These are phyloP conservation scores for Lordiphosa mommai DNA, from an alignment of 1,140 invertebrate genomes.

Conservation along the genomic window DNA sequence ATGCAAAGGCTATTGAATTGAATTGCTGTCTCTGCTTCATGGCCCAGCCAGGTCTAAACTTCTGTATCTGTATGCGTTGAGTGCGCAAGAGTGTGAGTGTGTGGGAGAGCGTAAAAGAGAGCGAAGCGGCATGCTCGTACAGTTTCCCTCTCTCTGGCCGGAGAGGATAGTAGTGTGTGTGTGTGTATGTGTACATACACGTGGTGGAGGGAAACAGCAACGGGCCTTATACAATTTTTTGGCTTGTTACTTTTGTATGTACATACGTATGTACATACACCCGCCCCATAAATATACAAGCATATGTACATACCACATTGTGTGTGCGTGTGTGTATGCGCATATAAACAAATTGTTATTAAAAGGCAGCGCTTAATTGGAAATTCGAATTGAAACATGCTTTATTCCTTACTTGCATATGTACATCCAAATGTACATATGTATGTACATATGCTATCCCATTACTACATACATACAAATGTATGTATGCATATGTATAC, in stretches of 20 bases:
- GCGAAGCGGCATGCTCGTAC: slow-evolving; percentile 42
- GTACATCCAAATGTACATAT: slow-evolving; percentile 21
- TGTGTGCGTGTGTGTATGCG: slow-evolving; percentile 8
- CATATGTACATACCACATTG: neutral
- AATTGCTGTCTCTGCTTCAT: slow-evolving; percentile 75
- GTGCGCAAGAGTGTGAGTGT: slow-evolving; percentile 53
- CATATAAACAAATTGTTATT: slow-evolving; percentile 15
- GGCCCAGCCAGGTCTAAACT: slow-evolving; percentile 48
- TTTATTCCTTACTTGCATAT: slow-evolving; percentile 12
- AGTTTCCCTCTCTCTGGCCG: slow-evolving; percentile 43
- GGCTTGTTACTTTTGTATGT: slow-evolving; percentile 56
- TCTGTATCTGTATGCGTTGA: slow-evolving; percentile 66
- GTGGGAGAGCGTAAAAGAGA: slow-evolving; percentile 12
- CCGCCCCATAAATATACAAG: slow-evolving; percentile 1
- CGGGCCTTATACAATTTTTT: slow-evolving; percentile 57
- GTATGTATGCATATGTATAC: slow-evolving; percentile 17
- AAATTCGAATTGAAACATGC: neutral
- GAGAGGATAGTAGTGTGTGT: slow-evolving; percentile 17
- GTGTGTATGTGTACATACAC: slow-evolving; percentile 59
- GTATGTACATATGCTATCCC: slow-evolving; percentile 31
- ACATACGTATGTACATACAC: slow-evolving; percentile 22
- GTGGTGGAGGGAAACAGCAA: slow-evolving; percentile 60
- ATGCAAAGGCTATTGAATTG: slow-evolving; percentile 79
- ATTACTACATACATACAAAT: slow-evolving; percentile 18
- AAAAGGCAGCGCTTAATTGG: neutral